A percentile compares a stretch with the other conserved stretches of the same genome.
These are phyloP conservation scores for Ethmia dodecea DNA, from an alignment of 2,888 invertebrate genomes.

Conservation along the genomic window DNA sequence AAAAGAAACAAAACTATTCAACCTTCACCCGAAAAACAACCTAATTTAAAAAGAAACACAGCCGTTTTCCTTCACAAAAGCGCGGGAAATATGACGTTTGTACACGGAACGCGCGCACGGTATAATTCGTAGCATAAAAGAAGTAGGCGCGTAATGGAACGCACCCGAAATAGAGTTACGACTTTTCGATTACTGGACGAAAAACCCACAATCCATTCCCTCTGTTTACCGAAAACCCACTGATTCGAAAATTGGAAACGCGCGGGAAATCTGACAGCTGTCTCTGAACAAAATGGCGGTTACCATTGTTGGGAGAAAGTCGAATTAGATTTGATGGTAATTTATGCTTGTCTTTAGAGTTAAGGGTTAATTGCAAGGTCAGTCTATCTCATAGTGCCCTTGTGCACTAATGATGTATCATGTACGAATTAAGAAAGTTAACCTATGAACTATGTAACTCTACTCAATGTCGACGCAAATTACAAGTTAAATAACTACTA, in stretches of 20 bases:
- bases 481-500: no score
- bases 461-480: no score
- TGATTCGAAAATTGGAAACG: constrained; percentile 26
- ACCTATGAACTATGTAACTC: no score
- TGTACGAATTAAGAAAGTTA: no score
- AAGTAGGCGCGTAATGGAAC: constrained; percentile 20
- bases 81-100: constrained; percentile 10
- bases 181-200: constrained; percentile 13
- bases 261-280: constrained; percentile 59
- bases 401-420: no score
- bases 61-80: constrained; percentile 5
- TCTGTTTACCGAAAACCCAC: constrained; percentile 18
- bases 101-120: constrained; percentile 4
- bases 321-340: constrained; percentile 8
- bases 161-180: constrained; percentile 19
- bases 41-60: constrained; percentile 2
- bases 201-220: constrained; percentile 4
- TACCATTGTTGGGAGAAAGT: constrained; percentile 12
- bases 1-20: constrained; percentile 8
- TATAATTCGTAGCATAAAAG: constrained; percentile 22
- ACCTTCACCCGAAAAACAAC: not conserved
- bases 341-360: not conserved
- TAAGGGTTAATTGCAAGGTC: constrained; percentile 1
- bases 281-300: constrained; percentile 24
- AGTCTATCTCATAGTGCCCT: no score